phyloP scores from a whole-genome alignment of 2,113 vertebrate genomes.

The Meleagris gallopavo region DNA sequence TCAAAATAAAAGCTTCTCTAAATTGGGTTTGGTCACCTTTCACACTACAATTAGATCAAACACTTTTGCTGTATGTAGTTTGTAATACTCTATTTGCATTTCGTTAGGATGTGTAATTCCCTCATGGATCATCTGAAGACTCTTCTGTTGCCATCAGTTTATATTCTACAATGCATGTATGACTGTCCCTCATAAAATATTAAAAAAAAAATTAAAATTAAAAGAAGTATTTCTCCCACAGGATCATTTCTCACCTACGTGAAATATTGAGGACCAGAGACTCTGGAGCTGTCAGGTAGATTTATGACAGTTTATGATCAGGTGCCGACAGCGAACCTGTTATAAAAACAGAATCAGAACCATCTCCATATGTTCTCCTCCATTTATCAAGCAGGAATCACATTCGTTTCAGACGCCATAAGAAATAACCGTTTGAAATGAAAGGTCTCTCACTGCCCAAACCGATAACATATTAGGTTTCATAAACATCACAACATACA shows the following conservation, averaged over 20 bases:
- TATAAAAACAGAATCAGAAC: neutral
- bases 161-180: neutral
- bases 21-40: neutral
- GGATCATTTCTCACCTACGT: neutral
- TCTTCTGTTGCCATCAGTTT: neutral
- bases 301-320: neutral
- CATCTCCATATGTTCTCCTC: neutral
- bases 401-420: neutral
- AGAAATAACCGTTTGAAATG: neutral
- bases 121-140: neutral
- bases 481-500: neutral
- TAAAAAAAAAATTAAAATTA: neutral
- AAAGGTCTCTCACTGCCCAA: neutral
- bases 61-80: neutral
- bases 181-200: neutral
- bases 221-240: neutral
- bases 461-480: neutral
- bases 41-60: neutral
- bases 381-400: neutral
- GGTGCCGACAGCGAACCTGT: neutral
- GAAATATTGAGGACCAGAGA: neutral
- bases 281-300: neutral
- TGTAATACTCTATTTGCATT: neutral
- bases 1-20: slow-evolving; percentile 5
- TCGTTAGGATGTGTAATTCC: neutral